Evolutionary conservation across 2,888 invertebrate genomes (phyloP), one percentile per base, ranked within the genome.

Genomic region (Bembecia ichneumoniformis): DNA sequence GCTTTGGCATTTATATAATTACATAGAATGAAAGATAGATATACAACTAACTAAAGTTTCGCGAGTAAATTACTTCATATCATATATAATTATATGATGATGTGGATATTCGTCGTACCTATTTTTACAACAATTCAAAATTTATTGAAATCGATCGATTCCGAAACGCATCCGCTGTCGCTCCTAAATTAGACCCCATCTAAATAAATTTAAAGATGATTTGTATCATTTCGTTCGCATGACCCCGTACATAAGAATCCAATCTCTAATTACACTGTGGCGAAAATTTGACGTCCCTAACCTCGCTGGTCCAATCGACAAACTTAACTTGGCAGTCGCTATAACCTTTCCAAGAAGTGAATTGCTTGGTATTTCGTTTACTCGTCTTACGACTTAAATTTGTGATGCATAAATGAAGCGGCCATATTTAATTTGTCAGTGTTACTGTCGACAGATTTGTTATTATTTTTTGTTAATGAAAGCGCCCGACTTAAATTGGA

Each of bases 351-450:
- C 14, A 11, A 13, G 14, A 40, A 40, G n/a, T 40, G 4, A 40
- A 40, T n/a, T 13, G 13, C 40, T 40, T 10, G 13, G 0, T 28
- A 2, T 28, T 28, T 28, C 28, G 28, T 28, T 28, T 28, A 28
- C 28, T 9, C 28, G 9, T 28, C 28, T 28, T 28, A 28, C 28
- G 9, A 9, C 2, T 20, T 52, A 58, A 55, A 20, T 52, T 62
- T 56, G 62, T 52, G 48, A 48, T 53, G 49, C 55, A 48, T 51
- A 50, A 50, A 55, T 53, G 48, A 53, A 55, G 57, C 69, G 73
- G 73, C 78, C 74, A 75, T 81, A 77, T 83, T 82, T 81, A 83
- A 84, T 84, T 83, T 82, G 83, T 86, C 82, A 84, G 80, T 81
- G 82, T 82, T 79, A 69, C 65, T 65, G 71, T 68, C 81, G 84